Conservation (phyloP, 2,113 vertebrate species). For the Anthoscopus minutus region DNA sequence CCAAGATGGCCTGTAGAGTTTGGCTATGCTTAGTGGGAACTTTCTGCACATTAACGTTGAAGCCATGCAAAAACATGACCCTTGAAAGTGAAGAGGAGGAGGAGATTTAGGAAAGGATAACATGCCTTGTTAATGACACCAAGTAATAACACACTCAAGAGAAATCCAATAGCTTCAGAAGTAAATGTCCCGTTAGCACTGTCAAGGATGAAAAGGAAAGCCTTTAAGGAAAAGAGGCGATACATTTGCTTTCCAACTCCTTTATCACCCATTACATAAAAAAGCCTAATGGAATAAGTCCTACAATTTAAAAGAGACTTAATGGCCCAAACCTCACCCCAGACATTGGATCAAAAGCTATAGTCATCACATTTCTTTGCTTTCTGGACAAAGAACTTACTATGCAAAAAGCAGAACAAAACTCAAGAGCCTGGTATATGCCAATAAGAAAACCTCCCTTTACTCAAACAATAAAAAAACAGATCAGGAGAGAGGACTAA, state of each 20-base stretch:
- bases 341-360: conserved; percentile 30
- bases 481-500: background rate
- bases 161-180: background rate
- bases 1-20: background rate
- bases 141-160: background rate
- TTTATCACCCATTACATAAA: conserved; percentile 42
- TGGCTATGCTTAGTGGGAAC: background rate
- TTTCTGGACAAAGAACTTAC: conserved; percentile 35
- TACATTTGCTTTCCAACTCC: conserved; percentile 34
- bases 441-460: background rate
- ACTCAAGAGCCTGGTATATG: background rate
- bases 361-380: conserved; percentile 45
- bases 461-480: background rate
- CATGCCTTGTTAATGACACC: conserved; percentile 15
- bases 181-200: background rate
- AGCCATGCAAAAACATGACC: background rate
- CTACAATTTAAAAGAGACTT: conserved; percentile 45
- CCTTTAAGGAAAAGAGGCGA: conserved; percentile 37
- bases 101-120: conserved; percentile 35
- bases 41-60: background rate
- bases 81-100: conserved; percentile 16
- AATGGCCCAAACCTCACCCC: background rate
- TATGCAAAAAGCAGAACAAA: conserved; percentile 14
- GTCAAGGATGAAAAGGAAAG: conserved; percentile 12
- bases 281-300: conserved; percentile 15